These are phyloP conservation scores for Crotalus viridis DNA, from an alignment of 2,113 vertebrate species.

Conservation along the genomic window DNA sequence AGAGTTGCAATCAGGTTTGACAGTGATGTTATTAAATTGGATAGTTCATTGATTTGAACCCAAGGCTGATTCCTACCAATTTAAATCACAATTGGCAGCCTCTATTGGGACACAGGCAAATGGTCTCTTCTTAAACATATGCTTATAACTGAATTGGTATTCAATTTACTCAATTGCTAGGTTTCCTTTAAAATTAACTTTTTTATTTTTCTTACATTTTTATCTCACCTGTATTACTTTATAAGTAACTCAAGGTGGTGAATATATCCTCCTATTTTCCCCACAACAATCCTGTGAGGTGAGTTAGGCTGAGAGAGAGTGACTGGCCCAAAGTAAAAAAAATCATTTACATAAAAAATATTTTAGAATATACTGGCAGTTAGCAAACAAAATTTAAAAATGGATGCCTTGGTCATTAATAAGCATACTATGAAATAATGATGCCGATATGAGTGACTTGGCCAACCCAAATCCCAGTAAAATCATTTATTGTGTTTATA, in stretches of 20 bases:
- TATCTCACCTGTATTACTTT: background rate
- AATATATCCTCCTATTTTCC: background rate
- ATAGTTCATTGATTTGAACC: background rate
- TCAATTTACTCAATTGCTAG: constrained; percentile 11
- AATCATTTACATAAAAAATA: constrained; percentile 48
- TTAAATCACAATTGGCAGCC: background rate
- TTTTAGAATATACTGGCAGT: constrained; percentile 23
- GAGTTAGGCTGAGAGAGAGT: background rate
- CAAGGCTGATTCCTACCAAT: background rate
- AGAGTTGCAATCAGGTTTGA: background rate
- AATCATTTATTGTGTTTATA: background rate
- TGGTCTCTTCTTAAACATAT: background rate
- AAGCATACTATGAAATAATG: background rate
- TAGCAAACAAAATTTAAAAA: background rate
- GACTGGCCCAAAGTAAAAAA: background rate
- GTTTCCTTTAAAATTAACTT: constrained; percentile 42
- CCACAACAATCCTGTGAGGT: background rate
- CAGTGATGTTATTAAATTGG: background rate
- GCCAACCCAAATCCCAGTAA: background rate
- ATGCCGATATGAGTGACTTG: background rate
- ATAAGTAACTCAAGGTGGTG: background rate
- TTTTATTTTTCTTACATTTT: background rate
- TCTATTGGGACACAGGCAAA: background rate
- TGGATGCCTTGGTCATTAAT: background rate
- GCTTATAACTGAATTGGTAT: background rate